phyloP scores from a whole-genome alignment of 2,113 vertebrate species.

The Scortum barcoo region DNA sequence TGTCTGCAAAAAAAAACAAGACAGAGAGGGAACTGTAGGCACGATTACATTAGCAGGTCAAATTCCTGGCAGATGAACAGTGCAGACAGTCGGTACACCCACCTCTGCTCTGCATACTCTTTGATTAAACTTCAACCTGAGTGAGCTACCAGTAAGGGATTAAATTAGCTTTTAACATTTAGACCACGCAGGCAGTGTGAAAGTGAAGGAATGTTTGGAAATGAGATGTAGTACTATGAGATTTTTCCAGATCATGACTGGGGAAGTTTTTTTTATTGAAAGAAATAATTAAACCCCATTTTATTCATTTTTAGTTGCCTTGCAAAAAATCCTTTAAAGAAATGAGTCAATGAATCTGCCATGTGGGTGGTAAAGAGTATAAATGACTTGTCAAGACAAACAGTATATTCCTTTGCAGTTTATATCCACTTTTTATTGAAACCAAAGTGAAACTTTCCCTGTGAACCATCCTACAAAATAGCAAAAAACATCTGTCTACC shows the following conservation, averaged over 20 bases:
- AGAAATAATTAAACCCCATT: background rate
- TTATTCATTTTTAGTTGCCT: background rate
- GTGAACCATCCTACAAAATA: background rate
- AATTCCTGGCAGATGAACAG: conserved; percentile 67
- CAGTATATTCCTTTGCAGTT: background rate
- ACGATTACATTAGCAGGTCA: conserved; percentile 64
- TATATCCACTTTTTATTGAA: conserved; percentile 2
- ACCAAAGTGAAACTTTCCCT: conserved; percentile 7
- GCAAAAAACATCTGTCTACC: conserved; percentile 1
- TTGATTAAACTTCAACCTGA: conserved; percentile 64
- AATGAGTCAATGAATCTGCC: background rate
- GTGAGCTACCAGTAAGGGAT: conserved; percentile 46
- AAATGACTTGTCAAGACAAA: conserved; percentile 17
- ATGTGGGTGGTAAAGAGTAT: background rate
- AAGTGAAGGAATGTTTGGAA: conserved; percentile 39
- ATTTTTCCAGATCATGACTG: conserved; percentile 33
- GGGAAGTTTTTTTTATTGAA: background rate
- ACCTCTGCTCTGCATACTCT: conserved; percentile 45
- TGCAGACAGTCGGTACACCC: conserved; percentile 31
- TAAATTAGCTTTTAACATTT: conserved; percentile 51
- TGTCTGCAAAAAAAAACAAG: conserved; percentile 85
- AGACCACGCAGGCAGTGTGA: conserved; percentile 61
- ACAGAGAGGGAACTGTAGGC: conserved; percentile 50
- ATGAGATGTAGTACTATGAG: conserved; percentile 18
- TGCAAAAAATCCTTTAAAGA: background rate